Conservation (phyloP, 2,113 vertebrate species). For the Neolamprologus falcicula region DNA sequence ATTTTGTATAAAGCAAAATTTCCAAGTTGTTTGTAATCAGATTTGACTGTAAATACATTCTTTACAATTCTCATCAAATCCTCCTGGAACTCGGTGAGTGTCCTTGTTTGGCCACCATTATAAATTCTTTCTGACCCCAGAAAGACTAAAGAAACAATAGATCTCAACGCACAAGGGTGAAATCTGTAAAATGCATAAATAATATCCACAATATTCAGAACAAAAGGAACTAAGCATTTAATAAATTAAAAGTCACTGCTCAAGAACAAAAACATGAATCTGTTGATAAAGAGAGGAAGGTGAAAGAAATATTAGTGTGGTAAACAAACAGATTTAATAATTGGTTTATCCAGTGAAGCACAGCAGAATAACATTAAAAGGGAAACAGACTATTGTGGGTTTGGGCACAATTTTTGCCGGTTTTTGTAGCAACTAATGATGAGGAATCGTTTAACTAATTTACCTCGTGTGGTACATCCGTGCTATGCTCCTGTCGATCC, state of each 20-base stretch:
- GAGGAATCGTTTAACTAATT: background rate
- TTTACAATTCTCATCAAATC: background rate
- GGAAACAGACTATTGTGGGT: background rate
- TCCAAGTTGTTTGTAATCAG: background rate
- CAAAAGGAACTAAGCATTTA: background rate
- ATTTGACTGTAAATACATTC: background rate
- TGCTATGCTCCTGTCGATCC: slow-evolving; percentile 7
- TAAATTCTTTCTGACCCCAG: background rate
- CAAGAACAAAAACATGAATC: background rate
- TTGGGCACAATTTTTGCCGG: background rate
- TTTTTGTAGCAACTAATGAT: background rate
- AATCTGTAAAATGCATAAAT: background rate
- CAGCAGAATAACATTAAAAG: background rate
- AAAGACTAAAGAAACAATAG: background rate
- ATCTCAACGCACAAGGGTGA: background rate
- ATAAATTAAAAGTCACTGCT: background rate
- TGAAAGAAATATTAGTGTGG: background rate
- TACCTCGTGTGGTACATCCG: slow-evolving; percentile 47
- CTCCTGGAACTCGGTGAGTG: background rate
- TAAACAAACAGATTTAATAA: background rate
- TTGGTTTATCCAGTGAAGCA: background rate
- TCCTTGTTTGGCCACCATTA: background rate
- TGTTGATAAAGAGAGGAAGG: background rate
- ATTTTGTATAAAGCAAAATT: background rate
- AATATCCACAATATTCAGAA: background rate